A percentile compares a stretch with the other conserved stretches of the same genome.
phyloP scores from a whole-genome alignment of 2,113 vertebrate species.

The Cynoglossus semilaevis region DNA sequence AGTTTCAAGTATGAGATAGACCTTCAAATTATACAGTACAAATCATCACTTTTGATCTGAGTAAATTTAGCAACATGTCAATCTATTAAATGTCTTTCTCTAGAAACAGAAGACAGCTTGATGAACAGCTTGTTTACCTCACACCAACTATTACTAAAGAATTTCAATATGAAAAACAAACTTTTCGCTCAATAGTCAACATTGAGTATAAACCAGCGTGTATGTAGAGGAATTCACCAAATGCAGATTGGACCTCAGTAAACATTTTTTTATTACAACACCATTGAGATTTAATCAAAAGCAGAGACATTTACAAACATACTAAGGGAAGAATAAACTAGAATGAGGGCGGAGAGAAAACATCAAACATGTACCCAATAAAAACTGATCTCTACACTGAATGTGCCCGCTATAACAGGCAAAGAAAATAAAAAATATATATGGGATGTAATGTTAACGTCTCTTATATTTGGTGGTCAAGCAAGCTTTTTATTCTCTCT shows the following conservation, averaged over 20 bases:
- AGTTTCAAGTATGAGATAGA: too few species aligned
- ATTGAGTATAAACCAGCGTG: constrained; percentile 74
- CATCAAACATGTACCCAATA: constrained; percentile 81
- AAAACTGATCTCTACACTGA: constrained; percentile 90
- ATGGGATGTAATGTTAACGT: constrained; percentile 42
- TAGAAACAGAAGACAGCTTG: too few species aligned
- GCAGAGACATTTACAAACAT: constrained; percentile 96
- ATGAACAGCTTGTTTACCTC: too few species aligned
- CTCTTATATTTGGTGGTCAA: constrained; percentile 41
- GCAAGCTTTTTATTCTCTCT: constrained; percentile 51
- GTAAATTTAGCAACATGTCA: too few species aligned
- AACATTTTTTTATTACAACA: constrained; percentile 99
- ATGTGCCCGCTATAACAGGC: constrained; percentile 89
- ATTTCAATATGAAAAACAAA: constrained; percentile 42
- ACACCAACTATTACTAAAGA: background rate
- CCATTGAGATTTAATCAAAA: constrained; percentile 92
- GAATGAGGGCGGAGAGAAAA: constrained; percentile 41
- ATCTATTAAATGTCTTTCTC: too few species aligned
- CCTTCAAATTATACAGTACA: too few species aligned
- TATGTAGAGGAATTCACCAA: constrained; percentile 80
- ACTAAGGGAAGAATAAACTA: constrained; percentile 78
- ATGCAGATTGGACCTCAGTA: constrained; percentile 88
- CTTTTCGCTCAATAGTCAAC: constrained; percentile 33
- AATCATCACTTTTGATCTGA: too few species aligned
- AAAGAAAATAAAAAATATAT: constrained; percentile 55